Conservation (phyloP, 2,888 invertebrate species). For the Azorinus chamasolen region DNA sequence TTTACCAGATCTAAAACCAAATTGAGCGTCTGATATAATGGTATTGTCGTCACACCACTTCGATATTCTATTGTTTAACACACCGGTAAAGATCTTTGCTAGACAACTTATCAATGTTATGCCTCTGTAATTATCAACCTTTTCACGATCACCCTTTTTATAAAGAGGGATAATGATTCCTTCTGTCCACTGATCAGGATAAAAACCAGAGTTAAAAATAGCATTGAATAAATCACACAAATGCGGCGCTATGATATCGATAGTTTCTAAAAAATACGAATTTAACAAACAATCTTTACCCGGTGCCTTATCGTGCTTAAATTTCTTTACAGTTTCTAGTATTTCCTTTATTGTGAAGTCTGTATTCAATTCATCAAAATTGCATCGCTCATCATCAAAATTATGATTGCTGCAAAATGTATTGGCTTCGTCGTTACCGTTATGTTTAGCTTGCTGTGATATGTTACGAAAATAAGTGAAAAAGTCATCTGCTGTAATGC, state of each 20-base stretch:
- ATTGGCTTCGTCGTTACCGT: conserved; percentile 5
- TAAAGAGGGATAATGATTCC: conserved; percentile 15
- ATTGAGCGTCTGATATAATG: conserved; percentile 12
- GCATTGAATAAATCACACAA: conserved; percentile 13
- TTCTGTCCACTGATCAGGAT: conserved; percentile 20
- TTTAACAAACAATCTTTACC: conserved; percentile 10
- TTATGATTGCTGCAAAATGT: background rate
- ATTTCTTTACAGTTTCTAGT: background rate
- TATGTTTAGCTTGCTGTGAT: too few species aligned
- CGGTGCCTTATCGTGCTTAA: conserved; percentile 1
- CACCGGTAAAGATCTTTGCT: conserved; percentile 19
- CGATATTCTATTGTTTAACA: conserved; percentile 20
- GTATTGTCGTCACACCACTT: conserved; percentile 19
- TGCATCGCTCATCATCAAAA: background rate
- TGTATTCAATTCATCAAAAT: background rate
- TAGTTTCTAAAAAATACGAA: conserved; percentile 15
- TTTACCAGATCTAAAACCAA: conserved; percentile 11
- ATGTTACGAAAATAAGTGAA: conserved; percentile 1
- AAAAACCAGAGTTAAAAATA: conserved; percentile 9
- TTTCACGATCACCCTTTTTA: conserved; percentile 14
- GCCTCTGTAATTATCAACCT: conserved; percentile 20
- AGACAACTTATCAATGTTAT: conserved; percentile 22
- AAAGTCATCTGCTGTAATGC: background rate
- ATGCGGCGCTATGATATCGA: conserved; percentile 8
- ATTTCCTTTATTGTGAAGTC: conserved; percentile 1